Conservation (phyloP, 2,113 vertebrate genomes). For the Heloderma charlesbogerti region DNA sequence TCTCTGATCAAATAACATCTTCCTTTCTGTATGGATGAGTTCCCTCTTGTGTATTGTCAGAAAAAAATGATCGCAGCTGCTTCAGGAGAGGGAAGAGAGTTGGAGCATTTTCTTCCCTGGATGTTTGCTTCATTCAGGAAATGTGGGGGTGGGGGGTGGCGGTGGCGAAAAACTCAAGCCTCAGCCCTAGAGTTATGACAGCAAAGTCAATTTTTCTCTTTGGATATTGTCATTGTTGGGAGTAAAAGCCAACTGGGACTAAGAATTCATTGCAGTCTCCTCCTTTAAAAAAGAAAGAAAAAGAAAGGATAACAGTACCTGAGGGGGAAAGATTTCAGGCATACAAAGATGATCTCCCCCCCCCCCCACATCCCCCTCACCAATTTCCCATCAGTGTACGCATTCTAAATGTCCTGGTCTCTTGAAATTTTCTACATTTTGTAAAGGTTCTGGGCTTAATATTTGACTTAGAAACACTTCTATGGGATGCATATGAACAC, state of each 20-base stretch:
- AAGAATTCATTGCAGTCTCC: conserved; percentile 31
- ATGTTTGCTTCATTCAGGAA: conserved; percentile 56
- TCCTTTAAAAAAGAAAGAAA: neutral
- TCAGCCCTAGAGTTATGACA: conserved; percentile 28
- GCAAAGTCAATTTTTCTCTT: conserved; percentile 52
- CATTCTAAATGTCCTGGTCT: conserved; percentile 27
- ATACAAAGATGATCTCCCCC: neutral
- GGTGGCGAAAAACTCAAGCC: conserved; percentile 30
- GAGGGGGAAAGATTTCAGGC: conserved; percentile 21
- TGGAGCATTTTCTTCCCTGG: conserved; percentile 50
- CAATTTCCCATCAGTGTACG: conserved; percentile 36
- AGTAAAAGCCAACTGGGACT: conserved; percentile 36
- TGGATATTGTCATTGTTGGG: conserved; percentile 46
- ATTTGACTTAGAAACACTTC: neutral
- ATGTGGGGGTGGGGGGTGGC: neutral
- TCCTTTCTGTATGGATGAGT: conserved; percentile 10
- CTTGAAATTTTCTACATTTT: conserved; percentile 1
- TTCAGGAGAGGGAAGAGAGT: conserved; percentile 34
- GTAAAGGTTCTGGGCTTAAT: neutral
- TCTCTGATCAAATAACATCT: conserved; percentile 33
- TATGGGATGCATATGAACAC: fast-evolving
- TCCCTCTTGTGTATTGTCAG: conserved; percentile 36
- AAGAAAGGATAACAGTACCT: neutral
- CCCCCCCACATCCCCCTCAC: neutral
- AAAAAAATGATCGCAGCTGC: conserved; percentile 36